These are phyloP conservation scores for Cephus nigrinus DNA, from an alignment of 2,888 invertebrate genomes.

Conservation along the genomic window DNA sequence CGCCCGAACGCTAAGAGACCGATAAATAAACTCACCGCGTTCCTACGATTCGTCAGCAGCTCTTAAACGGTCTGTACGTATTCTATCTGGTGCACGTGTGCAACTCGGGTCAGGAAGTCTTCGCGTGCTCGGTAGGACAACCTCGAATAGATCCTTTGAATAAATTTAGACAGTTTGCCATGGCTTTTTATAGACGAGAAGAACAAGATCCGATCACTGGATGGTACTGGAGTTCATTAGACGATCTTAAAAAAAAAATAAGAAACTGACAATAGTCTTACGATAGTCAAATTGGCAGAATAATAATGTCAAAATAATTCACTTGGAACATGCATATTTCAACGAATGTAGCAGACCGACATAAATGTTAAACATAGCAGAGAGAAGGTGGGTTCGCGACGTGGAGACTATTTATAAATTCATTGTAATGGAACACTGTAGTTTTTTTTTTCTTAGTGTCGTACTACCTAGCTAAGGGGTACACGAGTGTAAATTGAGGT, in stretches of 20 bases:
- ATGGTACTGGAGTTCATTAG: neutral
- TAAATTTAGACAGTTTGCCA: neutral
- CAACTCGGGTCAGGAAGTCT: neutral
- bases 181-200: neutral
- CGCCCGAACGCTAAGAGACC: neutral
- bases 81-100: neutral
- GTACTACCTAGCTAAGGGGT: neutral
- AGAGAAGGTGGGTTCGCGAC: neutral
- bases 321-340: neutral
- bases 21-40: neutral
- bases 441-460: neutral
- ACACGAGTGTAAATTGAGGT: neutral
- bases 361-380: neutral
- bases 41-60: neutral
- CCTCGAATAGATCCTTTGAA: neutral
- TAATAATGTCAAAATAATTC: neutral
- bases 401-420: neutral
- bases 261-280: neutral
- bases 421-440: neutral
- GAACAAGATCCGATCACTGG: neutral
- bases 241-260: neutral
- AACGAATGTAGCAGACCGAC: neutral
- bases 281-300: neutral
- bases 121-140: neutral
- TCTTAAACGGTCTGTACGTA: neutral